These are phyloP conservation scores for Patagioenas fasciata DNA, from an alignment of 2,113 vertebrate species.

Conservation along the genomic window DNA sequence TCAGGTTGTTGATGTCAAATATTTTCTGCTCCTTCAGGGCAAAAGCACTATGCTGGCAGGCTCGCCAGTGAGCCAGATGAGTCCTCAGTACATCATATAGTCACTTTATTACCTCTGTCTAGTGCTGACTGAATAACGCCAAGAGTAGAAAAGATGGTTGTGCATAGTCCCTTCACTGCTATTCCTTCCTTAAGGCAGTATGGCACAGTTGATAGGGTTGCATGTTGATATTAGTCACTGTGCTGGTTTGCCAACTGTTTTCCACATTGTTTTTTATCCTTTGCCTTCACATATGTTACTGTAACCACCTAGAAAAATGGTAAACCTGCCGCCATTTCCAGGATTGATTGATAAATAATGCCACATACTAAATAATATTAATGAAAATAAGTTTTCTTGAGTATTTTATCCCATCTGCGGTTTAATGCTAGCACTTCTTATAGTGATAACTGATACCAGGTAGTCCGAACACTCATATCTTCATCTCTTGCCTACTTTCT, in stretches of 20 bases:
- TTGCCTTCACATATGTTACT: background rate
- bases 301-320: background rate
- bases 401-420: background rate
- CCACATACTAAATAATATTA: background rate
- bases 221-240: background rate
- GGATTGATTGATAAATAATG: background rate
- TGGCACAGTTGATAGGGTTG: background rate
- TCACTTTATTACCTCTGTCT: background rate
- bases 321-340: background rate
- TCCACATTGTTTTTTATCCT: background rate
- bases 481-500: background rate
- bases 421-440: background rate
- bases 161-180: background rate
- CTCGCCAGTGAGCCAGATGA: background rate
- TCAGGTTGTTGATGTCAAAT: conserved; percentile 7
- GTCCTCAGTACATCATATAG: background rate
- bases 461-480: background rate
- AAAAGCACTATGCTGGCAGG: background rate
- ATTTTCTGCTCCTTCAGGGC: conserved; percentile 25
- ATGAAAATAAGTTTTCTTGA: background rate
- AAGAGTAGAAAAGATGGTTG: background rate
- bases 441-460: background rate
- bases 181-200: background rate
- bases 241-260: background rate
- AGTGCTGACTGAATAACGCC: background rate